phyloP scores from a whole-genome alignment of 2,888 invertebrate species.

The Diarsia dahlii region DNA sequence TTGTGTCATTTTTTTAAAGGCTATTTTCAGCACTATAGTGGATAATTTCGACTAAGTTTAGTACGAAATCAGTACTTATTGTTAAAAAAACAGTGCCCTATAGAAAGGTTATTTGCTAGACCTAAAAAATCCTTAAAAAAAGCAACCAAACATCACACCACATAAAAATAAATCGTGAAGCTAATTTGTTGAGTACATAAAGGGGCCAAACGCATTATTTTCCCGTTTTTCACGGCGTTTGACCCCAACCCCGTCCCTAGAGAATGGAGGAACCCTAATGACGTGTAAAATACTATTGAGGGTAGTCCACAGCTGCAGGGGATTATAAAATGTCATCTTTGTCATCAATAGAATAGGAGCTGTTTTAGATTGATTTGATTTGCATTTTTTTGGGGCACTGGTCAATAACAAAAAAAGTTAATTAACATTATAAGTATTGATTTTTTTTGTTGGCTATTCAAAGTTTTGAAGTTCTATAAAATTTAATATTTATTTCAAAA shows the following conservation, averaged over 20 bases:
- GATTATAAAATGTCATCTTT: constrained; percentile 64
- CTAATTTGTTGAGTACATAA: constrained; percentile 68
- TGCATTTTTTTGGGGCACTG: constrained; percentile 37
- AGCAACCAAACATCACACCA: constrained; percentile 39
- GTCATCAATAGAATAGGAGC: constrained; percentile 46
- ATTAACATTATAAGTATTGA: too few species aligned
- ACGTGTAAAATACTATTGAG: constrained; percentile 83
- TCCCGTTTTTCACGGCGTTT: constrained; percentile 85
- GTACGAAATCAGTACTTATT: not conserved
- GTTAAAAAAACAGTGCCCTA: not conserved
- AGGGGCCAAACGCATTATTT: constrained; percentile 78
- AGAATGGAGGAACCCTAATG: constrained; percentile 78
- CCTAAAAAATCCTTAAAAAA: constrained; percentile 11
- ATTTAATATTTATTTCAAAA: not conserved
- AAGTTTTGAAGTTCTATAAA: not conserved
- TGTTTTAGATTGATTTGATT: constrained; percentile 56
- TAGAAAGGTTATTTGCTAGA: not conserved
- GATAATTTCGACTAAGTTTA: too few species aligned
- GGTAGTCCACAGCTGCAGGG: constrained; percentile 62
- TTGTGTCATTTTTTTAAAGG: too few species aligned
- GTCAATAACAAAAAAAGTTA: constrained; percentile 24
- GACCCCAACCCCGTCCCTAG: constrained; percentile 78
- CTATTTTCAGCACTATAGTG: too few species aligned
- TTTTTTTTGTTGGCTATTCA: not conserved
- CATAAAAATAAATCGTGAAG: constrained; percentile 57